These are phyloP conservation scores for Trachemys scripta DNA, from an alignment of 2,113 vertebrate species.

Conservation along the genomic window DNA sequence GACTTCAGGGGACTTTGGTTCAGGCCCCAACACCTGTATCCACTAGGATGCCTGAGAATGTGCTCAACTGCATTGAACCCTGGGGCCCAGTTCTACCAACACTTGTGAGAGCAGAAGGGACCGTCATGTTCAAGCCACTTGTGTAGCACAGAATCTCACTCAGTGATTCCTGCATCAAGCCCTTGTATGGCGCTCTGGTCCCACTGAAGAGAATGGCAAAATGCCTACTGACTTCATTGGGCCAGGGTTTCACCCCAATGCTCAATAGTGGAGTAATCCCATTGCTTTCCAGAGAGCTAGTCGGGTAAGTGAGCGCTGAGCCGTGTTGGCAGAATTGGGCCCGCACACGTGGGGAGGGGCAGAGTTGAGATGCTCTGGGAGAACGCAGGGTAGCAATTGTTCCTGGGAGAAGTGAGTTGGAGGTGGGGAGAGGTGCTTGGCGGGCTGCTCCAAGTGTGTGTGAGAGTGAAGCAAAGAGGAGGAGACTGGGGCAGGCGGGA, in stretches of 20 bases:
- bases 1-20: neutral
- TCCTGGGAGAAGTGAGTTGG: no score
- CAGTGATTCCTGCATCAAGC: neutral
- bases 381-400: neutral
- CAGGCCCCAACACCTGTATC: neutral
- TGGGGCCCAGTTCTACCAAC: neutral
- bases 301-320: neutral
- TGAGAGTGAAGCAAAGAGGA: no score
- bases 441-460: no score
- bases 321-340: no score
- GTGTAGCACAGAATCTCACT: neutral
- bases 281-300: neutral
- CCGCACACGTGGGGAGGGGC: neutral
- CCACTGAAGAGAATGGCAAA: neutral
- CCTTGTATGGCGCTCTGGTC: no score
- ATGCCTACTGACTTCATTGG: neutral
- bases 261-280: neutral
- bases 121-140: no score
- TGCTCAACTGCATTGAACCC: neutral
- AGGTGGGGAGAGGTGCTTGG: neutral
- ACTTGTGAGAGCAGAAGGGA: neutral
- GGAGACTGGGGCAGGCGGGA: neutral
- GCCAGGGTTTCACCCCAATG: neutral
- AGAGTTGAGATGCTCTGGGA: no score
- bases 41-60: neutral